Evolutionary conservation across 2,888 invertebrate species (phyloP).

Genomic region (Chrysodeixis includens): DNA sequence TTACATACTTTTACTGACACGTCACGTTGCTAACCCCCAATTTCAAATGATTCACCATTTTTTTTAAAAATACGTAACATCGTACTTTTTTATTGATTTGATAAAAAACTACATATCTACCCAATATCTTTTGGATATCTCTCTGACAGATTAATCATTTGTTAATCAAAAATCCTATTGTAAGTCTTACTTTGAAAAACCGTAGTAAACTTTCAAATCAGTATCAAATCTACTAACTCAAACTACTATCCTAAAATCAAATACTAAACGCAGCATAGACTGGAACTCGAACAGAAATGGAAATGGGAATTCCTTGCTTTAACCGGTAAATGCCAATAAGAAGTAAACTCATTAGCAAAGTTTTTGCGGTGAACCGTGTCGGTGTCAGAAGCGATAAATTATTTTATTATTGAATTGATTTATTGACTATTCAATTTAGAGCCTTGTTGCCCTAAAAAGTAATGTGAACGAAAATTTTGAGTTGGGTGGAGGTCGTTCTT

Average conservation of each 20-base stretch:
- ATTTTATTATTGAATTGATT: slow-evolving; percentile 57
- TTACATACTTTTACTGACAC: too few relatives aligned
- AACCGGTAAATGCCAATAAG: slow-evolving; percentile 59
- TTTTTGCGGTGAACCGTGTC: slow-evolving; percentile 51
- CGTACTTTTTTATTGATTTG: too few relatives aligned
- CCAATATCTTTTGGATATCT: too few relatives aligned
- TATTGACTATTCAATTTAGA: slow-evolving; percentile 45
- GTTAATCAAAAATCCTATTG: too few relatives aligned
- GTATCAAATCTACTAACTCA: neutral
- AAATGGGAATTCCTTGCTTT: slow-evolving; percentile 59
- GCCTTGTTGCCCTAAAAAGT: neutral
- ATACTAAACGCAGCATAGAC: slow-evolving; percentile 23
- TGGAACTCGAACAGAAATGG: slow-evolving; percentile 58
- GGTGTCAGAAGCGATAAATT: slow-evolving; percentile 48
- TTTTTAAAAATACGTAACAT: too few relatives aligned
- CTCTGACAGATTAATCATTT: too few relatives aligned
- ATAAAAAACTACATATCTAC: too few relatives aligned
- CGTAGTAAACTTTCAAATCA: neutral
- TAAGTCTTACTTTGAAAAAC: too few relatives aligned
- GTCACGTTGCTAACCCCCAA: too few relatives aligned
- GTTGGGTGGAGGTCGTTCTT: neutral
- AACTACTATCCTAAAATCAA: neutral
- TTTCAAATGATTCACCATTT: too few relatives aligned
- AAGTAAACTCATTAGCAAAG: slow-evolving; percentile 64
- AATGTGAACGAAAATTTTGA: neutral